Percentiles rank a stretch among this genome's conserved stretches.
Evolutionary conservation across 2,797 vertebrate genomes (phyloP).

Genomic region (Rhinogobio ventralis): DNA sequence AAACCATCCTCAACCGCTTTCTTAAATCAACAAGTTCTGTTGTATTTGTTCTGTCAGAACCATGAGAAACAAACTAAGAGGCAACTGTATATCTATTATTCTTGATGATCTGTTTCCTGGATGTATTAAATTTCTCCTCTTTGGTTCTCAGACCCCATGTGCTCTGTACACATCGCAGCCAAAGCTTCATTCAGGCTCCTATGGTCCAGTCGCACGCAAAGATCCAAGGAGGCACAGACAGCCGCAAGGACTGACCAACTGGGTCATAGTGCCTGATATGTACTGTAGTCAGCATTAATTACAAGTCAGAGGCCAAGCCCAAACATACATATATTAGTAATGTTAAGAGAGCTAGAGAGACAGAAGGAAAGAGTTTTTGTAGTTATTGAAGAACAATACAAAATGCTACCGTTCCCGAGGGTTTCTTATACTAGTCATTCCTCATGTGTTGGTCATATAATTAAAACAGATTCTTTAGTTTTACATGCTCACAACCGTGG

Average conservation of each 20-base stretch:
- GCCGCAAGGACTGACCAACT: slow-evolving; percentile 38
- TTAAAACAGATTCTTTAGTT: neutral
- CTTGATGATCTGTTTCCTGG: slow-evolving; percentile 49
- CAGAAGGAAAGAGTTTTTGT: neutral
- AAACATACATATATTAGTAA: neutral
- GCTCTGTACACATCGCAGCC: slow-evolving; percentile 54
- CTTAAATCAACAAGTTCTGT: slow-evolving; percentile 25
- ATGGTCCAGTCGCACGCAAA: slow-evolving; percentile 65
- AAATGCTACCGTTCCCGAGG: neutral
- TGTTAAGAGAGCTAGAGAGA: neutral
- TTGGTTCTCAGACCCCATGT: slow-evolving; percentile 52
- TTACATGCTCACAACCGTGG: neutral
- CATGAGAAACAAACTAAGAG: slow-evolving; percentile 42
- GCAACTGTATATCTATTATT: slow-evolving; percentile 31
- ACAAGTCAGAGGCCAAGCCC: neutral
- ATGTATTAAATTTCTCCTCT: slow-evolving; percentile 54
- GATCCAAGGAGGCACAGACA: slow-evolving; percentile 50
- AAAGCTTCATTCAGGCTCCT: slow-evolving; percentile 56
- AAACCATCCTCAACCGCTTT: slow-evolving; percentile 9
- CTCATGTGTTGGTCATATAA: neutral
- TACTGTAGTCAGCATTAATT: neutral
- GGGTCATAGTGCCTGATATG: slow-evolving; percentile 62
- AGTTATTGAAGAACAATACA: neutral
- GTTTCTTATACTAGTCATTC: neutral
- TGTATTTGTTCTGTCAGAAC: neutral